These are phyloP conservation scores for Eretmocerus hayati DNA, from an alignment of 2,888 invertebrate genomes.

Conservation along the genomic window DNA sequence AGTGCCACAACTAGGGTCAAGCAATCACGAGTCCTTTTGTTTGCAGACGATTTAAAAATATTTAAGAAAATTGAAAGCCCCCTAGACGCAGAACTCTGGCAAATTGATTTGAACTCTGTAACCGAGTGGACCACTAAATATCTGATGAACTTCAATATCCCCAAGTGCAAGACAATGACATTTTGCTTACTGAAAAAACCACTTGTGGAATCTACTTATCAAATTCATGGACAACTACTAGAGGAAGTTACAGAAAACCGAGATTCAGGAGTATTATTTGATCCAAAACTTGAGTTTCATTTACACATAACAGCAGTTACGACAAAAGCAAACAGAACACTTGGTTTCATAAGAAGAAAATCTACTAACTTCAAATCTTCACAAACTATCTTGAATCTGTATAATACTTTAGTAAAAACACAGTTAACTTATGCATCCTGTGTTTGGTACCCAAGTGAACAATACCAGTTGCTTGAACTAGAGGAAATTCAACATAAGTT, in stretches of 20 bases:
- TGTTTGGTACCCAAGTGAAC: not conserved
- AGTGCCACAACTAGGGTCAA: not conserved
- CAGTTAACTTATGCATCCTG: not conserved
- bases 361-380: not conserved
- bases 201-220: not conserved
- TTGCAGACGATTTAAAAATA: not conserved
- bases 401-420: not conserved
- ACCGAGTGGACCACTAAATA: not conserved
- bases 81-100: not conserved
- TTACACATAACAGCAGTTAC: not conserved
- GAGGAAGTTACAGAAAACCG: not conserved
- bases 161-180: not conserved
- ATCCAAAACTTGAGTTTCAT: not conserved
- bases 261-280: not conserved
- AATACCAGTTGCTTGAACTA: not conserved
- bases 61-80: not conserved
- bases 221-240: not conserved
- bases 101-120: not conserved
- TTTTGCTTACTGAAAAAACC: not conserved
- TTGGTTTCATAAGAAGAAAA: not conserved
- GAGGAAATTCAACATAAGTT: not conserved
- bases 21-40: not conserved
- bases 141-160: not conserved
- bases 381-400: not conserved
- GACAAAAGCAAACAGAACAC: not conserved